Evolutionary conservation across 2,113 vertebrate genomes (phyloP), one percentile per base, ranked within the genome.

Genomic region (Paracanthobrama guichenoti): DNA sequence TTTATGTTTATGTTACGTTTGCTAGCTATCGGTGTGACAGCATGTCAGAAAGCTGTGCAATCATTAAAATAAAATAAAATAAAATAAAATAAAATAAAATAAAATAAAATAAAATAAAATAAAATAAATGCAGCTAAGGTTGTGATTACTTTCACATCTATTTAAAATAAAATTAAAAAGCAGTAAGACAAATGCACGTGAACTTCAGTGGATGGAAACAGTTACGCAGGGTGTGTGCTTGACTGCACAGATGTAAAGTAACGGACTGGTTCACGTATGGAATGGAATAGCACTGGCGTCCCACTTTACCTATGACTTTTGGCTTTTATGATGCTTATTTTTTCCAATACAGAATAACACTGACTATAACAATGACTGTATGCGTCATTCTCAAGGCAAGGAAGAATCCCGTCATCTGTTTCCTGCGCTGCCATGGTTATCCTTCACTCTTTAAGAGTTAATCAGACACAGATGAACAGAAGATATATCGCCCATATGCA

Each of bases 281-380:
- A 24, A 20, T 11, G 9, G 14, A 53, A 31, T 31, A 78, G 31
- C 55, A 42, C 75, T 24, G 55, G 42, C 35, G 0, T 60, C 31
- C 35, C 26, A 22, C 48, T 76, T 76, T 60, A 9, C 0, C 18
- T 16, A 85, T 24, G 55, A 66, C 60, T 72, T 87, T 86, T 89
- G 66, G 82, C 86, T 84, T 73, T 85, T 74, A 87, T 44, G 85
- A 88, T 88, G 85, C 53, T 71, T 57, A 74, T 90, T 90, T 90
- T 88, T 88, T 73, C 77, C 87, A 60, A 82, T 66, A 69, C 88
- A 90, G 82, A 90, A 88, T 76, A 90, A 91, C 89, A 87, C 35
- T 22, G 75, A 60, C 20, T 72, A 87, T 55, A 55, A 55, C 18
- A 55, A 55, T 55, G 53, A 22, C 53, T 22, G 18, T 9, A 22